Conservation (phyloP, 2,797 vertebrate species). For the Gymnocypris eckloni region DNA sequence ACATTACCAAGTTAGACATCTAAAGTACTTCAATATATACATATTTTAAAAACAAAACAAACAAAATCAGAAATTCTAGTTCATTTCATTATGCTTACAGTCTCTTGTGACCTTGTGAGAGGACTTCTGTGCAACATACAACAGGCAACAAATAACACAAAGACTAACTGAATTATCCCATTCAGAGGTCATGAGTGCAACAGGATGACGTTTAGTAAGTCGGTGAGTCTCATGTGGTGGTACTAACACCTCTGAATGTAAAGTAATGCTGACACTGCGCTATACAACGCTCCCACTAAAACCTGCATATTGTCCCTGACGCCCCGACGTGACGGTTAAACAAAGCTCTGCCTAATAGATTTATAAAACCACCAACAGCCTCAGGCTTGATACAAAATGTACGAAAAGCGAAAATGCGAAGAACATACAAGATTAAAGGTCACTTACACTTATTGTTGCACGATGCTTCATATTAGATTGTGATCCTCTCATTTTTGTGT, state of each 20-base stretch:
- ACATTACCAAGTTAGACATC: background rate
- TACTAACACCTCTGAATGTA: slow-evolving; percentile 43
- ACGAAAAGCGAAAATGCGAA: background rate
- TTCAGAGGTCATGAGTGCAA: slow-evolving; percentile 12
- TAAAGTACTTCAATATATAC: background rate
- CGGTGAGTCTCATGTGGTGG: slow-evolving; percentile 36
- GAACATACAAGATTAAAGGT: slow-evolving; percentile 16
- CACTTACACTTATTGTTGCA: slow-evolving; percentile 73
- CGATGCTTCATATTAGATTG: slow-evolving; percentile 68
- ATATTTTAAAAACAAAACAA: too few species aligned
- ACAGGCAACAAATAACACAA: slow-evolving; percentile 13
- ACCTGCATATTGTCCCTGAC: slow-evolving; percentile 42
- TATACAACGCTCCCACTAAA: slow-evolving; percentile 48
- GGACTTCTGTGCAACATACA: background rate
- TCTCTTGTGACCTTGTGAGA: slow-evolving; percentile 12
- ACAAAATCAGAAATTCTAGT: too few species aligned
- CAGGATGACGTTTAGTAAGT: slow-evolving; percentile 27
- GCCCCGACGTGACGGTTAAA: slow-evolving; percentile 6
- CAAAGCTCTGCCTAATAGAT: slow-evolving; percentile 24
- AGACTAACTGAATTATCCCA: background rate
- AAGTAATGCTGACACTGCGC: slow-evolving; percentile 45
- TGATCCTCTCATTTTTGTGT: slow-evolving; percentile 72
- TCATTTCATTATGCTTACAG: background rate
- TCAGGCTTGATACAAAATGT: background rate
- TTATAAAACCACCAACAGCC: background rate